These are phyloP conservation scores for Limnothrissa miodon DNA, from an alignment of 2,113 vertebrate genomes.

Conservation along the genomic window DNA sequence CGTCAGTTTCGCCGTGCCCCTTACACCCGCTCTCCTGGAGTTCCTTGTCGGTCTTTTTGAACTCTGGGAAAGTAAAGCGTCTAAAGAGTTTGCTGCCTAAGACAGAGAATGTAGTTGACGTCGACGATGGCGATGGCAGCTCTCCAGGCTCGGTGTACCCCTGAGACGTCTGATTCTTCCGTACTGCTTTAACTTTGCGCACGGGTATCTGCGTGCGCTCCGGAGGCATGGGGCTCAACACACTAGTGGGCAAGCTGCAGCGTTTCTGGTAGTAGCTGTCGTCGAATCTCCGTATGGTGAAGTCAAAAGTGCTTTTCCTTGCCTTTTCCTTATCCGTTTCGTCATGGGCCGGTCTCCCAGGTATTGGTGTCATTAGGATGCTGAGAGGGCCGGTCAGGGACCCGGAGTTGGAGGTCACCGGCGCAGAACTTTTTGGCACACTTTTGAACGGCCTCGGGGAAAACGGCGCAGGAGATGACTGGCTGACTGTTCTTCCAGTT, in stretches of 20 bases:
- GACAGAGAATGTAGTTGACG: conserved; percentile 49
- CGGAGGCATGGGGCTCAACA: conserved; percentile 53
- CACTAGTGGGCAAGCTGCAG: conserved; percentile 64
- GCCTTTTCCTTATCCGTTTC: conserved; percentile 22
- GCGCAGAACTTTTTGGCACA: not conserved
- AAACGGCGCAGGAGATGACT: conserved; percentile 8
- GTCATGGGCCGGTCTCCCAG: conserved; percentile 33
- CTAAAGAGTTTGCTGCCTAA: conserved; percentile 63
- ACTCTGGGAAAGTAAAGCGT: conserved; percentile 67
- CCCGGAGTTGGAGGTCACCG: not conserved
- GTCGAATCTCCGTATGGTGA: conserved; percentile 51
- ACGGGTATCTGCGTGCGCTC: conserved; percentile 50
- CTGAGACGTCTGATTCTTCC: conserved; percentile 39
- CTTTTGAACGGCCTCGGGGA: conserved; percentile 47
- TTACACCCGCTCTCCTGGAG: not conserved
- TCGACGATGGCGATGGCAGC: not conserved
- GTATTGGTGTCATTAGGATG: conserved; percentile 59
- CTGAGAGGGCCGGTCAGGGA: conserved; percentile 33
- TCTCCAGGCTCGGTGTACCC: conserved; percentile 13
- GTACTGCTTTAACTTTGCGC: conserved; percentile 50
- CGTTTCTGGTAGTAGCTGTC: conserved; percentile 70
- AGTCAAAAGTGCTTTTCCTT: conserved; percentile 29
- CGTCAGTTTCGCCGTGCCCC: not conserved
- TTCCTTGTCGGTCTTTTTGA: conserved; percentile 50
- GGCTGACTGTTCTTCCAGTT: conserved; percentile 23